These are phyloP conservation scores for Cottoperca gobio DNA, from an alignment of 2,797 vertebrate genomes.

Conservation along the genomic window DNA sequence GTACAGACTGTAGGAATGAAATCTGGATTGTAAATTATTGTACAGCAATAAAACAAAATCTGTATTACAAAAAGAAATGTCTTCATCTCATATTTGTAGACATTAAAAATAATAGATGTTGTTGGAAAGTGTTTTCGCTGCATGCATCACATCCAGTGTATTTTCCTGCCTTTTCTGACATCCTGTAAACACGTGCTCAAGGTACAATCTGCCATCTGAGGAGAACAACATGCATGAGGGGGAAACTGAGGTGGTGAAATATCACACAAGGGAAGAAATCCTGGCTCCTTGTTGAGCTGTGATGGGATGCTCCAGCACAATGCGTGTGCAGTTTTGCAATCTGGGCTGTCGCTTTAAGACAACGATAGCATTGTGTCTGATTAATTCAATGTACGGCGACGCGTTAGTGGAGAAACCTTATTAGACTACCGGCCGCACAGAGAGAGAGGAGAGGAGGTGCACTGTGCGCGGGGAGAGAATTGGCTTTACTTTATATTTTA, in stretches of 20 bases:
- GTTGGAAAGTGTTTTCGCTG: neutral
- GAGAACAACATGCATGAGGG: neutral
- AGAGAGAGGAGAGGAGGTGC: slow-evolving; percentile 18
- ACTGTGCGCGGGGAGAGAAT: neutral
- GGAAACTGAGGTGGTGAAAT: slow-evolving; percentile 19
- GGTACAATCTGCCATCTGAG: neutral
- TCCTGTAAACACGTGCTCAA: neutral
- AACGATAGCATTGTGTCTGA: slow-evolving; percentile 72
- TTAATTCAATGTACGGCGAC: slow-evolving; percentile 83
- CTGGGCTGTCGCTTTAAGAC: slow-evolving; percentile 86
- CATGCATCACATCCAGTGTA: neutral
- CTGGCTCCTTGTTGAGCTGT: slow-evolving; percentile 21
- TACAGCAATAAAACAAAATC: slow-evolving; percentile 78
- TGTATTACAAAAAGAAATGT: slow-evolving; percentile 35
- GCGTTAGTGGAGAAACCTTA: slow-evolving; percentile 75
- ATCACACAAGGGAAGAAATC: slow-evolving; percentile 8
- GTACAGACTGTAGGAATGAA: slow-evolving; percentile 8
- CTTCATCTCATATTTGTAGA: neutral
- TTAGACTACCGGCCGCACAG: slow-evolving; percentile 59
- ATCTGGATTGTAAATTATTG: slow-evolving; percentile 77
- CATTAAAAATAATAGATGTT: neutral
- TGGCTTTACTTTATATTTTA: neutral
- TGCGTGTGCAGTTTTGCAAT: slow-evolving; percentile 10
- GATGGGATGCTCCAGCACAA: slow-evolving; percentile 48
- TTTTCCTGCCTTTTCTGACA: neutral